These are phyloP conservation scores for Anorthoa munda DNA, from an alignment of 2,888 invertebrate species.

Conservation along the genomic window DNA sequence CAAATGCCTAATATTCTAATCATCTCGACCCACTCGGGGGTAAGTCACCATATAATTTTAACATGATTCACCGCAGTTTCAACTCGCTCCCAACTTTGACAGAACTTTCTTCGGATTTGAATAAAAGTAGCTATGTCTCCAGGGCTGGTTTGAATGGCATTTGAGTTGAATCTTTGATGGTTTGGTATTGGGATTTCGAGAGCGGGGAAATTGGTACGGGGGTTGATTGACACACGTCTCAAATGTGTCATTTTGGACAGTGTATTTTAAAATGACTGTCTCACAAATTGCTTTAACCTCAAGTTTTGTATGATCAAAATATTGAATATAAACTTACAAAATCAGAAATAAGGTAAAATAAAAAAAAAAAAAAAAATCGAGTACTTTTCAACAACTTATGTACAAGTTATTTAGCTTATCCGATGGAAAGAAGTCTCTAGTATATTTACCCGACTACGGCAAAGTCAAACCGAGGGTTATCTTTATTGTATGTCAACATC, in stretches of 20 bases:
- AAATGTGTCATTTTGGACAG: neutral
- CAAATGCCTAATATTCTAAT: constrained; percentile 33
- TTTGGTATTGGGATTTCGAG: constrained; percentile 4
- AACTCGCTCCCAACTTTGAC: constrained; percentile 42
- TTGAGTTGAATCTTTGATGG: constrained; percentile 25
- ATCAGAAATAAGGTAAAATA: no score
- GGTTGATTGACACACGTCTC: constrained; percentile 4
- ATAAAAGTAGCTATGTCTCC: constrained; percentile 49
- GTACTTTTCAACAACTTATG: no score
- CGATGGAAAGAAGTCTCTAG: no score
- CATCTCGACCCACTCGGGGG: constrained; percentile 23
- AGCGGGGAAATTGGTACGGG: neutral
- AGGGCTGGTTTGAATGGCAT: constrained; percentile 31
- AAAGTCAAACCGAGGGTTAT: no score
- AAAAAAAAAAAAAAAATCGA: no score
- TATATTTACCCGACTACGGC: no score
- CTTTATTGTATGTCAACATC: no score
- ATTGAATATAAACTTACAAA: no score
- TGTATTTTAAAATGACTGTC: neutral
- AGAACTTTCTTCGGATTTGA: constrained; percentile 46
- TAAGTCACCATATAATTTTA: constrained; percentile 43
- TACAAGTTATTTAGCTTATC: no score
- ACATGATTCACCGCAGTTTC: constrained; percentile 40
- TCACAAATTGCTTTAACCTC: neutral
- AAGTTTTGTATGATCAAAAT: no score